phyloP scores from a whole-genome alignment of 2,797 vertebrate genomes.

The Arrhamphus sclerolepis region DNA sequence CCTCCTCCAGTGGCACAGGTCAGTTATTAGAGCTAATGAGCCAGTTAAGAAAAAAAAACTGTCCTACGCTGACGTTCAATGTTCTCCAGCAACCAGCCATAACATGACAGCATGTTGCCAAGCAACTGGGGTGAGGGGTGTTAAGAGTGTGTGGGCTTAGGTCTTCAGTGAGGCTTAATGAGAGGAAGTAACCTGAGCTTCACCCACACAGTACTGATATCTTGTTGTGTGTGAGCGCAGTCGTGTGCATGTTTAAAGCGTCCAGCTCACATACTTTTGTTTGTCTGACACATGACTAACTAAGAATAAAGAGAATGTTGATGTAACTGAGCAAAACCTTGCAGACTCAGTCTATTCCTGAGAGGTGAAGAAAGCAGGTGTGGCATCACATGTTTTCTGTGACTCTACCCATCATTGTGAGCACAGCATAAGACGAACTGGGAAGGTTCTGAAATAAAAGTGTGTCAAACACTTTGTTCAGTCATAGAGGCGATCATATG shows the following conservation, averaged over 20 bases:
- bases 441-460: too few relatives aligned
- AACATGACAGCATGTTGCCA: conserved; percentile 67
- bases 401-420: too few relatives aligned
- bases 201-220: conserved; percentile 3
- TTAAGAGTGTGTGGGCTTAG: conserved; percentile 24
- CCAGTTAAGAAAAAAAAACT: conserved; percentile 14
- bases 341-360: too few relatives aligned
- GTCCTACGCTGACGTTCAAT: conserved; percentile 28
- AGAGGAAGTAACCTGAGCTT: conserved; percentile 35
- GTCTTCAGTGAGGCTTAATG: conserved; percentile 43
- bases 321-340: too few relatives aligned
- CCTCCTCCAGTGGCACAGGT: background rate
- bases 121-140: conserved; percentile 59
- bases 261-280: background rate
- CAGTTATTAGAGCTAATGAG: conserved; percentile 24
- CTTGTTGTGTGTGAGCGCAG: background rate
- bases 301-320: too few relatives aligned
- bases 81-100: conserved; percentile 37
- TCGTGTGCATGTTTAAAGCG: background rate
- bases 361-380: too few relatives aligned
- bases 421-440: too few relatives aligned
- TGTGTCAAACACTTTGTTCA: too few relatives aligned
- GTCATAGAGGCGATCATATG: too few relatives aligned
- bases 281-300: too few relatives aligned
- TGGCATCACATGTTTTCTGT: too few relatives aligned